Base-by-base conservation (phyloP, 2,888 invertebrate species). In the Trissolcus japonicus region DNA sequence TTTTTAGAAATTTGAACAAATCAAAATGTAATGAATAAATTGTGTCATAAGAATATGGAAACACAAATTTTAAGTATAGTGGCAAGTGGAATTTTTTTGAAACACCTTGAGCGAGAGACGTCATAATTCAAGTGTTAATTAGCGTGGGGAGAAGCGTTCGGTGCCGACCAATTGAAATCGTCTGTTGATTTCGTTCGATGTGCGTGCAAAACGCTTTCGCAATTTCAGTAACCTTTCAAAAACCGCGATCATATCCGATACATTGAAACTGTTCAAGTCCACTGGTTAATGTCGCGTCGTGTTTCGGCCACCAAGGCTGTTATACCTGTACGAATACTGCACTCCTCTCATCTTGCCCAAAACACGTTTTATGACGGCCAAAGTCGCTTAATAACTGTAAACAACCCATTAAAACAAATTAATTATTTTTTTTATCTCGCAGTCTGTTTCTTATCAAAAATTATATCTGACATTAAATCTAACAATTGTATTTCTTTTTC, bases 161-260 rank as follows among this genome's bases (percentile, higher is more conserved):
- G 43, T 40, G 55, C 40, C 17, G 25, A 56, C 57, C 46, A 16
- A 46, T 46, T 46, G n/a, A n/a, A 46, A 46, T 14, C 11, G 35
- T 46, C 46, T 1, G 4, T 6, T 46, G n/a, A 46, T 46, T 46
- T 46, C 41, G 41, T 13, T 4, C 25, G 25, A 25, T 35, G 29
- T 29, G 35, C 35, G 35, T 35, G 11, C 35, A 35, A 35, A 16
- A 14, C 46, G 46, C 48, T 60, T 62, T 62, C 50, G 56, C 48
- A 56, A 55, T 50, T 19, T 17, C 11, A 13, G 43, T 40, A 43
- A 53, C 67, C 59, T 67, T 57, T 67, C 59, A 17, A 67, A 53
- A 67, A 19, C 29, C 17, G 48, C 40, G 41, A 57, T 66, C 50
- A 35, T 51, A 13, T 43, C 29, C 50, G 41, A 41, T 41, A 48